Percentiles rank a stretch among this genome's conserved stretches.
Evolutionary conservation across 2,888 invertebrate genomes (phyloP).

Genomic region (Cremastinae sp.): DNA sequence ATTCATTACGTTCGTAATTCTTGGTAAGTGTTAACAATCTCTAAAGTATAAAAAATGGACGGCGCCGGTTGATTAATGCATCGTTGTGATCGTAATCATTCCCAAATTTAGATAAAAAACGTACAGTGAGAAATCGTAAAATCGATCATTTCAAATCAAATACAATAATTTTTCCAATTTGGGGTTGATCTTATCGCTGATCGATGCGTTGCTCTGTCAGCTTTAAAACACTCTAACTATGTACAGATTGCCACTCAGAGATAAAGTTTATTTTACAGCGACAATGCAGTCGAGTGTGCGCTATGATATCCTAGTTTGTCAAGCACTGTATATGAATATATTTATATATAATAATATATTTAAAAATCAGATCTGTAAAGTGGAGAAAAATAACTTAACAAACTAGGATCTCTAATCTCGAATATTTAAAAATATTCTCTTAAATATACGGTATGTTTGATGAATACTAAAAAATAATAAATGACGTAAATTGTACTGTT

Average conservation of each 20-base stretch:
- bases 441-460: not conserved
- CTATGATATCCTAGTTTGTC: constrained; percentile 17
- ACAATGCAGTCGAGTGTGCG: constrained; percentile 46
- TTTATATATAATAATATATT: constrained; percentile 18
- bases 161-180: not conserved
- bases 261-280: constrained; percentile 50
- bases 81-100: constrained; percentile 3
- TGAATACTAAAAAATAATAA: constrained; percentile 16
- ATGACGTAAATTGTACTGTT: constrained; percentile 42
- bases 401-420: constrained; percentile 7
- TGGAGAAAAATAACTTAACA: constrained; percentile 8
- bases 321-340: not conserved
- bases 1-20: constrained; percentile 37
- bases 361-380: constrained; percentile 29
- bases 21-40: constrained; percentile 39
- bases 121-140: not conserved
- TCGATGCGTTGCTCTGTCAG: constrained; percentile 20
- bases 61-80: constrained; percentile 29
- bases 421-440: constrained; percentile 18
- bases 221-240: constrained; percentile 55
- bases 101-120: not conserved
- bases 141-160: not conserved
- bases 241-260: constrained; percentile 53
- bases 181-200: not conserved
- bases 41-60: constrained; percentile 38